phyloP scores from a whole-genome alignment of 2,113 vertebrate genomes.

The Dasyornis broadbenti region DNA sequence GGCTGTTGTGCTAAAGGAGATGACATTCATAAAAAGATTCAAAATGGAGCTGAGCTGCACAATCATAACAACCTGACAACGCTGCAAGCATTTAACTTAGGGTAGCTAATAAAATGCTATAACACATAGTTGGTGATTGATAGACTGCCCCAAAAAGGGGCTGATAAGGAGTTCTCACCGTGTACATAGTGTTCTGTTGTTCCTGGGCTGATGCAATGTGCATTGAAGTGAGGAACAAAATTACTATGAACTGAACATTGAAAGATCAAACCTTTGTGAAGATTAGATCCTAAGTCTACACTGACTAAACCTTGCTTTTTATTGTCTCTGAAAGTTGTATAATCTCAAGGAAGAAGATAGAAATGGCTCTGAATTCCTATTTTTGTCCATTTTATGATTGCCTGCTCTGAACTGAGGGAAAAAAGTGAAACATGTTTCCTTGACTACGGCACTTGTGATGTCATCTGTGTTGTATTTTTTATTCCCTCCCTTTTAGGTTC shows the following conservation, averaged over 20 bases:
- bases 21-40: background rate
- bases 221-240: conserved; percentile 3
- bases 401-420: conserved; percentile 17
- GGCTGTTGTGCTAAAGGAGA: background rate
- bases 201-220: background rate
- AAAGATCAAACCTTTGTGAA: conserved; percentile 22
- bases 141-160: background rate
- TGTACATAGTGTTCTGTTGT: background rate
- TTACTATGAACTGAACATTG: background rate
- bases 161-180: background rate
- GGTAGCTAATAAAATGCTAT: background rate
- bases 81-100: background rate
- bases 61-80: background rate
- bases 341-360: conserved; percentile 12
- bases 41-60: background rate
- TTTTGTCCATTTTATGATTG: conserved; percentile 51
- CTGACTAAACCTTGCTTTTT: background rate
- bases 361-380: conserved; percentile 25
- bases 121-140: background rate
- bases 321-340: conserved; percentile 28
- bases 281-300: conserved; percentile 1
- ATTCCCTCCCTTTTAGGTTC: conserved; percentile 29
- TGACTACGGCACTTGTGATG: conserved; percentile 45
- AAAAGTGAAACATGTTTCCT: conserved; percentile 38
- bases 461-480: conserved; percentile 41